Evolutionary conservation across 2,888 invertebrate species (phyloP).

Genomic region (Lissocephala sabroskyi): DNA sequence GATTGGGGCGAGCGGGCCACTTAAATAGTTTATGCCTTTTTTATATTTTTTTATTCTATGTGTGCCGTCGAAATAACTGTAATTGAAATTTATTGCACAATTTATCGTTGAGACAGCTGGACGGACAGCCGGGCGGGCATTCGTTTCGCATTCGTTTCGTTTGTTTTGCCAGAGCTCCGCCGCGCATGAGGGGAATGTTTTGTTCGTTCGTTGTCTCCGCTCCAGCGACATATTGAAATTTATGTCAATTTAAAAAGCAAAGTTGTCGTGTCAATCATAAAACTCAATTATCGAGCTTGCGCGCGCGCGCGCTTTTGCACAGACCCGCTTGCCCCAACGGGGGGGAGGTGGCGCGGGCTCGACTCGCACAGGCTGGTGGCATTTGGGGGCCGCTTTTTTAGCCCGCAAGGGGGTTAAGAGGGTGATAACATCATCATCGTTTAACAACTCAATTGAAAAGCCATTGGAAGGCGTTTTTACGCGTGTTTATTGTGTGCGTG

Average conservation of each 20-base stretch:
- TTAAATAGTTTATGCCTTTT: slow-evolving; percentile 37
- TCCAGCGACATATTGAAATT: slow-evolving; percentile 67
- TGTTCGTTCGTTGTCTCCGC: slow-evolving; percentile 14
- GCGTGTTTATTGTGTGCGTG: slow-evolving; percentile 31
- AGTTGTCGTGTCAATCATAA: slow-evolving; percentile 66
- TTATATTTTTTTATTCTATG: slow-evolving; percentile 21
- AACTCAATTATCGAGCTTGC: slow-evolving; percentile 64
- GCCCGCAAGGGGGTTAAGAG: slow-evolving; percentile 1
- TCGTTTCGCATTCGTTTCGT: slow-evolving; percentile 26
- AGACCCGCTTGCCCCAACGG: neutral
- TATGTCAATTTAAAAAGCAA: slow-evolving; percentile 67
- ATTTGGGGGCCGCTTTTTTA: no score
- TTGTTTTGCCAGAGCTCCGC: slow-evolving; percentile 16
- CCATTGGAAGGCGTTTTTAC: slow-evolving; percentile 53
- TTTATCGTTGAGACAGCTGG: slow-evolving; percentile 64
- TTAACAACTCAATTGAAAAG: slow-evolving; percentile 59
- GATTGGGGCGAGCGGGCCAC: slow-evolving; percentile 13
- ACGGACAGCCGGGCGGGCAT: slow-evolving; percentile 13
- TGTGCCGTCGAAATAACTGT: slow-evolving; percentile 57
- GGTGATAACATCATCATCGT: slow-evolving; percentile 11
- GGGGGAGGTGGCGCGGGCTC: neutral
- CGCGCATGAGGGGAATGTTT: slow-evolving; percentile 13
- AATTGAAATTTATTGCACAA: slow-evolving; percentile 72
- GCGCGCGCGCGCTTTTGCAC: slow-evolving; percentile 12
- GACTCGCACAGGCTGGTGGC: no score